Percentiles rank a stretch among this genome's conserved stretches.
phyloP scores from a whole-genome alignment of 2,113 vertebrate genomes.

The Nibea coibor region DNA sequence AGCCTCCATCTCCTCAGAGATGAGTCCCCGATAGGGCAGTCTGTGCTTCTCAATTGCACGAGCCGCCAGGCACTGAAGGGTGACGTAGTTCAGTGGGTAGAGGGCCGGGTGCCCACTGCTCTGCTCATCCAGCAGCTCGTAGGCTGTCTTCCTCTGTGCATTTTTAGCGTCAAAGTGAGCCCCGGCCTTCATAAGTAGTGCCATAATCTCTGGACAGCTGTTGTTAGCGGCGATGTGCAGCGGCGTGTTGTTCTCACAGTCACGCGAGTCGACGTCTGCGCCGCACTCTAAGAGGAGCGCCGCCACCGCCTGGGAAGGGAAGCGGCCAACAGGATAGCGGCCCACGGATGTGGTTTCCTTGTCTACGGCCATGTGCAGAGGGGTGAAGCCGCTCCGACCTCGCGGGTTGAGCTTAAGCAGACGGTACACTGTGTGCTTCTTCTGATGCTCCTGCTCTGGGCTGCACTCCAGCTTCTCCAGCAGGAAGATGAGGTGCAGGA shows the following conservation, averaged over 20 bases:
- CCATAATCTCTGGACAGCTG: conserved; percentile 90
- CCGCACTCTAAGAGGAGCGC: conserved; percentile 91
- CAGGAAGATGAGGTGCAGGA: conserved; percentile 93
- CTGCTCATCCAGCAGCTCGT: conserved; percentile 92
- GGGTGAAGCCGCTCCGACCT: conserved; percentile 90
- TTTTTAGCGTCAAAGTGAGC: conserved; percentile 95
- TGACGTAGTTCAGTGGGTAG: conserved; percentile 92
- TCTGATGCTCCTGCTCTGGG: conserved; percentile 91
- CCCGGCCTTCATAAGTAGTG: conserved; percentile 88
- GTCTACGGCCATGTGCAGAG: conserved; percentile 94
- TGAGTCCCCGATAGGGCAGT: conserved; percentile 94
- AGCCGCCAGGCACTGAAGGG: conserved; percentile 96
- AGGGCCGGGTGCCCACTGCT: conserved; percentile 88
- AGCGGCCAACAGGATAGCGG: conserved; percentile 94
- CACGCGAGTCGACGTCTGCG: conserved; percentile 91
- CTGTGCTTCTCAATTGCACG: conserved; percentile 92
- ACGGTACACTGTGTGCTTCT: conserved; percentile 92
- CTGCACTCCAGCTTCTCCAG: conserved; percentile 92
- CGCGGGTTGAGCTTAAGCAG: conserved; percentile 92
- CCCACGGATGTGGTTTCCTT: conserved; percentile 93
- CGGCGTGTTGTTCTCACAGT: conserved; percentile 95
- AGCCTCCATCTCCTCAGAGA: conserved; percentile 94
- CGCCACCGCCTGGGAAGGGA: conserved; percentile 91
- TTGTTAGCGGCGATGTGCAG: conserved; percentile 91
- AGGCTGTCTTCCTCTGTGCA: conserved; percentile 91